Percentiles rank a stretch among this genome's conserved stretches.
Evolutionary conservation across 2,888 invertebrate genomes (phyloP).

Genomic region (Callyntrura guangdongensis): DNA sequence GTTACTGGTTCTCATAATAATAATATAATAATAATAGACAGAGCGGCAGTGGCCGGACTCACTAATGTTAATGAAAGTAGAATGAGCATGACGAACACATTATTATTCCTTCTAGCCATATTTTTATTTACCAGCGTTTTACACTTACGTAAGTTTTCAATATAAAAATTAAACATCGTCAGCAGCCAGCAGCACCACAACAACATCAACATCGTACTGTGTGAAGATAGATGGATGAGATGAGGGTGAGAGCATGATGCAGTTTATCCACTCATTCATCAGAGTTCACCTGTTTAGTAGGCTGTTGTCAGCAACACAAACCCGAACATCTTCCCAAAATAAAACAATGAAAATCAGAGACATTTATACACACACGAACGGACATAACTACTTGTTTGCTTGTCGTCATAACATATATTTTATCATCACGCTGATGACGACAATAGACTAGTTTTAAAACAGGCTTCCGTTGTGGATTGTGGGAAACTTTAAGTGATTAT

Average conservation of each 20-base stretch:
- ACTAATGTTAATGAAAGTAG: not conserved
- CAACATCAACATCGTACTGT: not conserved
- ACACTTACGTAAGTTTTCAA: slow-evolving; percentile 12
- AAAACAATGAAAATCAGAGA: not conserved
- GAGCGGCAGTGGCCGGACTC: not conserved
- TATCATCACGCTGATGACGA: not conserved
- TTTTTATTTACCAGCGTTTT: slow-evolving; percentile 14
- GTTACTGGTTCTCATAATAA: not conserved
- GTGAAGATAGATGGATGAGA: slow-evolving; percentile 1
- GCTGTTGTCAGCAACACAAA: not conserved
- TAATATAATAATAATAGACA: not conserved
- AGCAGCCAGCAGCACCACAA: not conserved
- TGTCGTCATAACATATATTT: slow-evolving; percentile 1
- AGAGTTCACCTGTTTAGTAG: slow-evolving; percentile 12
- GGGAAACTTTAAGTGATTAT: slow-evolving; percentile 43
- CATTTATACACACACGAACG: not conserved
- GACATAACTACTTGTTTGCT: not conserved
- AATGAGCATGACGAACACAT: not conserved
- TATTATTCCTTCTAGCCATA: not conserved
- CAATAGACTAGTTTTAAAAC: slow-evolving; percentile 23
- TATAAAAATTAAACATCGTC: not conserved
- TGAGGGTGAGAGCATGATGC: slow-evolving; percentile 1
- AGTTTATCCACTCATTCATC: slow-evolving; percentile 3
- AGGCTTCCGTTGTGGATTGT: slow-evolving; percentile 25
- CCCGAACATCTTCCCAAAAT: not conserved